Base-by-base conservation (phyloP, 2,888 invertebrate genomes). In the Tridacna crocea region DNA sequence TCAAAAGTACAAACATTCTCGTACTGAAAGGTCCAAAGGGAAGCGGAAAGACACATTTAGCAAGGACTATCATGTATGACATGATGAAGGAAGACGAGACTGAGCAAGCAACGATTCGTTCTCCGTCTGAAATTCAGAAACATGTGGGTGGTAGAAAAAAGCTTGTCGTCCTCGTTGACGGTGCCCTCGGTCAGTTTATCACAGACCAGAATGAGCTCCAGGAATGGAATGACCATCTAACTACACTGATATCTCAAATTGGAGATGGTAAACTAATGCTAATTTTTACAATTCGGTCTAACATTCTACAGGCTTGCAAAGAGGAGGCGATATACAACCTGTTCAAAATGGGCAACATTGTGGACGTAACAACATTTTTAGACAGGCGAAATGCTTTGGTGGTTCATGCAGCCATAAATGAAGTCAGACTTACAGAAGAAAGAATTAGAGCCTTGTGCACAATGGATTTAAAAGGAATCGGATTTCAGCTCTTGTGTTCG, bases 211-310 rank as follows among this genome's bases (percentile, higher is more conserved):
- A 48, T 11, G 70, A 70, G 51, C 11, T 70, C 17, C 70, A 51
- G 24, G 70, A 70, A 19, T 70, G 70, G 70, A 70, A 70, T 46
- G 51, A 51, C 15, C 27, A 46, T n/a, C 17, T 70, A 17, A 51
- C 51, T 46, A 13, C 26, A 10, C 6, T 70, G 47, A 24, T 47
- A 46, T 51, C 70, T 10, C 70, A 51, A 6, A 47, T 70, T 11
- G 70, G 51, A 15, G 70, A 70, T 12, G 70, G 70, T 15, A 70
- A 26, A 47, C 48, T 70, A 46, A 70, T 70, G 70, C 51, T 70
- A 24, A 70, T 70, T 51, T 70, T 70, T 26, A 70, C 70, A 17
- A 70, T 70, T 15, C 70, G 70, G 47, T 22, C 70, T 10, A 70
- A 70, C 51, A 51, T 70, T 22, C 51, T 70, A 24, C 51, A 70